A percentile compares a stretch with the other conserved stretches of the same genome.
Evolutionary conservation across 1,140 invertebrate species (phyloP).

Genomic region (Drosophila ohnishii): DNA sequence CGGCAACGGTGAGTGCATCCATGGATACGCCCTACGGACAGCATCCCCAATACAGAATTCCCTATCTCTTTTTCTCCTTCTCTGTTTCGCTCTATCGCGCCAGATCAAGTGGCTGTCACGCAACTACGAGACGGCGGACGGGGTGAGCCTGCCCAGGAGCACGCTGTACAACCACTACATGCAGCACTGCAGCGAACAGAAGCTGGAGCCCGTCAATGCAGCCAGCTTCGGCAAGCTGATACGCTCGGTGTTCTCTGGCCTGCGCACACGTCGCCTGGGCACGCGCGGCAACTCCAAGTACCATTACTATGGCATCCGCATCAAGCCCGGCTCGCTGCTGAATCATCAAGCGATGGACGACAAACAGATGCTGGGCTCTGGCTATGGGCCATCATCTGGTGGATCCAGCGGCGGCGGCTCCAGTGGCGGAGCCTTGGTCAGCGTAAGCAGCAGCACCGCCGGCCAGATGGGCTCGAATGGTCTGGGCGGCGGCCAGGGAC

Average conservation of each 20-base stretch:
- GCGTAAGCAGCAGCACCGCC: slow-evolving; percentile 58
- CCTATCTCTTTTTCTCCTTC: slow-evolving; percentile 34
- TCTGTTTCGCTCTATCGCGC: slow-evolving; percentile 45
- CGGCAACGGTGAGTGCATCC: slow-evolving; percentile 91
- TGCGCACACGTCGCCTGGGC: slow-evolving; percentile 96
- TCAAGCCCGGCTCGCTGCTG: slow-evolving; percentile 94
- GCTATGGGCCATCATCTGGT: slow-evolving; percentile 42
- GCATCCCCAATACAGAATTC: slow-evolving; percentile 24
- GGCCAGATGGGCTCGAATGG: slow-evolving; percentile 57
- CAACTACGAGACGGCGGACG: slow-evolving; percentile 99
- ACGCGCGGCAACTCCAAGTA: slow-evolving; percentile 99
- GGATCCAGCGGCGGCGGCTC: slow-evolving; percentile 23
- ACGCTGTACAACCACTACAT: slow-evolving; percentile 99
- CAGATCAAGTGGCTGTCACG: slow-evolving; percentile 98
- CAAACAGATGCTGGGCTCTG: slow-evolving; percentile 61
- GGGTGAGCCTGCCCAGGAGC: slow-evolving; percentile 97
- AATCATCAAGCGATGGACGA: slow-evolving; percentile 85
- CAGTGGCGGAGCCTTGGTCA: slow-evolving; percentile 42
- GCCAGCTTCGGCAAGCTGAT: slow-evolving; percentile 99
- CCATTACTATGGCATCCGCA: slow-evolving; percentile 99
- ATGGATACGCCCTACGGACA: slow-evolving; percentile 7
- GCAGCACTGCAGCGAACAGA: slow-evolving; percentile 96
- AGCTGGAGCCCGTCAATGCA: slow-evolving; percentile 98
- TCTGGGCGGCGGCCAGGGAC: slow-evolving; percentile 27
- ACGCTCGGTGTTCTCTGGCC: slow-evolving; percentile 97